Percentiles rank a stretch among this genome's conserved stretches.
These are phyloP conservation scores for Trissolcus brochymenae DNA, from an alignment of 2,888 invertebrate genomes.

Conservation along the genomic window DNA sequence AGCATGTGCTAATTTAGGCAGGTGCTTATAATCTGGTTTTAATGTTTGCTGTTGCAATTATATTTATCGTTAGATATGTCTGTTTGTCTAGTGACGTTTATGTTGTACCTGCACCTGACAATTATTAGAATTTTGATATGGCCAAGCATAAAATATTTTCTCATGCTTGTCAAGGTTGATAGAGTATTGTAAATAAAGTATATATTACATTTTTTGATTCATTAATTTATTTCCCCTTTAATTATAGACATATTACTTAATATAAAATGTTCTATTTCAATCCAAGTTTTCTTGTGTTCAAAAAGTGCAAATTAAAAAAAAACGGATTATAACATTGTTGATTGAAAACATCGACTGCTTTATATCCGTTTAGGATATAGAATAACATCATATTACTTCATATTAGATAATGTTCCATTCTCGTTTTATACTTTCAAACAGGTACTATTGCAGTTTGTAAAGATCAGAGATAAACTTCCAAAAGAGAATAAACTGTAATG, in stretches of 20 bases:
- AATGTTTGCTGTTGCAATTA: too few species aligned
- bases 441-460: neutral
- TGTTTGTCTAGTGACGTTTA: too few species aligned
- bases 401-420: neutral
- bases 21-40: too few species aligned
- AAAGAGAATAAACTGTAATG: neutral
- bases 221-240: neutral
- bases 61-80: too few species aligned
- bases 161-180: constrained; percentile 4
- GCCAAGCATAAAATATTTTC: constrained; percentile 1
- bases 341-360: too few species aligned
- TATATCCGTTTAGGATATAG: too few species aligned
- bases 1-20: too few species aligned
- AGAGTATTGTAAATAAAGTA: too few species aligned
- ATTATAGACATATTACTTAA: too few species aligned
- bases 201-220: neutral
- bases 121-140: constrained; percentile 3
- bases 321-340: neutral
- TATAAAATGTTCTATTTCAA: too few species aligned
- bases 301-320: neutral
- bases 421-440: neutral
- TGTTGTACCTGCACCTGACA: neutral
- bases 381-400: neutral
- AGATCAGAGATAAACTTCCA: constrained; percentile 1
- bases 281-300: neutral